These are phyloP conservation scores for Schizaphis graminum DNA, from an alignment of 2,888 invertebrate species.

Conservation along the genomic window DNA sequence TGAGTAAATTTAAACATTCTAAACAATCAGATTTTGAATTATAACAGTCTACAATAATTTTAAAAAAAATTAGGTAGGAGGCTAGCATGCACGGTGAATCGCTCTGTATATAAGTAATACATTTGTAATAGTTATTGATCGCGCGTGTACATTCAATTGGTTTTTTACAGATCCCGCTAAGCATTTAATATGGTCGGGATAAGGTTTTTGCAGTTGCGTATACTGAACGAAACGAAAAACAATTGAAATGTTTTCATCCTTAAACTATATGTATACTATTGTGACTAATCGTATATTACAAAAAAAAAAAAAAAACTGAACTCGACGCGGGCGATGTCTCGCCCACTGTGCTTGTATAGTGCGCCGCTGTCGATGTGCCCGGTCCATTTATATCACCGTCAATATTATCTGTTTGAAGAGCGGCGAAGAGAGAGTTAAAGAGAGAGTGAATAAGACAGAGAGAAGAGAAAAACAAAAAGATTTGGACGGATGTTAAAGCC, in stretches of 20 bases:
- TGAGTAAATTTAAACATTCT: not conserved
- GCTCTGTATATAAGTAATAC: not conserved
- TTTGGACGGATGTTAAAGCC: not conserved
- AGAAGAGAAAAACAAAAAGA: not conserved
- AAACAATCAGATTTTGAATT: not conserved
- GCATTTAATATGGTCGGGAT: not conserved
- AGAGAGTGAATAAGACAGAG: not conserved
- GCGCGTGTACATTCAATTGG: not conserved
- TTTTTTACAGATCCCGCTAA: not conserved
- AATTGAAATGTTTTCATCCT: not conserved
- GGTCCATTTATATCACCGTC: not conserved
- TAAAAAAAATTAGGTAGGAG: not conserved
- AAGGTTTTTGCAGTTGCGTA: not conserved
- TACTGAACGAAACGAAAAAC: not conserved
- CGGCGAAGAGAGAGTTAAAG: not conserved
- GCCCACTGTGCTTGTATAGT: not conserved
- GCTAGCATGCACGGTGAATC: not conserved
- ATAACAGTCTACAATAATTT: not conserved
- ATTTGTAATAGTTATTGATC: not conserved
- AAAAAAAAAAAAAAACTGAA: not conserved
- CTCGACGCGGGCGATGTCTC: not conserved
- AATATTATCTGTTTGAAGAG: not conserved
- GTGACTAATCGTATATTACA: not conserved
- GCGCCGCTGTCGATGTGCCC: not conserved
- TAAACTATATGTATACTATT: not conserved